Evolutionary conservation across 2,113 vertebrate genomes (phyloP).

Genomic region (Eulemur macaco): DNA sequence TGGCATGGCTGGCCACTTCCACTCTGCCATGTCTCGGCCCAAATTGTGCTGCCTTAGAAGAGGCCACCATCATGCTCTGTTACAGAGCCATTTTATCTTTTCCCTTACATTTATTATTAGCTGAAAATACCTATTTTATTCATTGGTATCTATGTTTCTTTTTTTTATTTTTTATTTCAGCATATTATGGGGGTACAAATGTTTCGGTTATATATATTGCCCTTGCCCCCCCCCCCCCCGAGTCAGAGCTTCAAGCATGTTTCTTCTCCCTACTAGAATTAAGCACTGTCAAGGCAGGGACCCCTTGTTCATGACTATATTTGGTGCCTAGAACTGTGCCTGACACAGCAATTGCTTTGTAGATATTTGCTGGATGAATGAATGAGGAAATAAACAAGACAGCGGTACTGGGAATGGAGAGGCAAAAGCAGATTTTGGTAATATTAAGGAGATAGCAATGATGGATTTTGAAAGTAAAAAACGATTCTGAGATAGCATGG

Average conservation of each 20-base stretch:
- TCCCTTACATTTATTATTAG: neutral
- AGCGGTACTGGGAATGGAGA: neutral
- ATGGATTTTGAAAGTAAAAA: neutral
- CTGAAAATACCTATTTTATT: neutral
- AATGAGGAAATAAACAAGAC: neutral
- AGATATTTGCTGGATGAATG: neutral
- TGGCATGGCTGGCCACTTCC: neutral
- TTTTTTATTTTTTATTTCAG: too few species aligned
- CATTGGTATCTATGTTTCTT: neutral
- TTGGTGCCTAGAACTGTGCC: neutral
- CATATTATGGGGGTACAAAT: too few species aligned
- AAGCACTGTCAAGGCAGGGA: neutral
- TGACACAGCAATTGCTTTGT: neutral
- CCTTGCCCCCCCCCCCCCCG: too few species aligned
- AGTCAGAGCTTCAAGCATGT: neutral
- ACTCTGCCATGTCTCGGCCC: neutral
- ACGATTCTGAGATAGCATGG: neutral
- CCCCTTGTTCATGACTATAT: neutral
- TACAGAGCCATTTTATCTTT: neutral
- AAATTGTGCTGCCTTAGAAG: neutral
- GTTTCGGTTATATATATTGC: too few species aligned
- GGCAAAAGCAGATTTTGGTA: neutral
- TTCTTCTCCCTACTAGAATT: neutral
- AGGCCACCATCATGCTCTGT: neutral
- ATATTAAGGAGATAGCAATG: neutral